Conservation (phyloP, 2,888 invertebrate species). For the Parnassius orleans region DNA sequence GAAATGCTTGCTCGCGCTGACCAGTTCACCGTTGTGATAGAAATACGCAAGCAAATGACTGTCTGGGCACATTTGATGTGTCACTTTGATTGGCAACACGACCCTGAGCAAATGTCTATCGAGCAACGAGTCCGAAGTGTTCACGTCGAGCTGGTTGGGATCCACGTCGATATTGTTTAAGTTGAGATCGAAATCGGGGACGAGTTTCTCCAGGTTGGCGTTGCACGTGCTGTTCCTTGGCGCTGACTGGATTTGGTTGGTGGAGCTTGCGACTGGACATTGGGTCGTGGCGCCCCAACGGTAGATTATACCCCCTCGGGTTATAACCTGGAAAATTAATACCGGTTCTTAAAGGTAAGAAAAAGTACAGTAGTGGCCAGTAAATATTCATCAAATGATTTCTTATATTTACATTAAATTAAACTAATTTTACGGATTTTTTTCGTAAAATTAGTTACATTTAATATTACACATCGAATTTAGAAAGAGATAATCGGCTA, state of each 20-base stretch:
- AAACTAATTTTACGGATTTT: no score
- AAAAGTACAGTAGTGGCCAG: no score
- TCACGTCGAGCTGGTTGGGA: constrained; percentile 23
- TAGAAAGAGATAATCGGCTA: no score
- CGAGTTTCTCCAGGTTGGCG: constrained; percentile 27
- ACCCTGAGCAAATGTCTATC: constrained; percentile 57
- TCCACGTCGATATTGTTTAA: constrained; percentile 19
- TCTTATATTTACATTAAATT: neutral
- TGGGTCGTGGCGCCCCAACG: constrained; percentile 75
- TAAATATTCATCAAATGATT: neutral
- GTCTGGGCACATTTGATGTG: constrained; percentile 76
- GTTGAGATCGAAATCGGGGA: constrained; percentile 19
- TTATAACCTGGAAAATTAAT: constrained; percentile 57
- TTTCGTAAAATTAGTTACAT: no score
- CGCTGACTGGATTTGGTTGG: constrained; percentile 48
- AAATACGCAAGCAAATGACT: constrained; percentile 80
- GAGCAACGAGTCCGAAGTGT: constrained; percentile 47
- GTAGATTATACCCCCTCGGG: constrained; percentile 68
- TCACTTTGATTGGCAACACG: constrained; percentile 66
- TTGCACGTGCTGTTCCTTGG: constrained; percentile 50
- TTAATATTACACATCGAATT: no score
- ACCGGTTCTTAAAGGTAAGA: neutral
- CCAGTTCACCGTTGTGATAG: constrained; percentile 76
- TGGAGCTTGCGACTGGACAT: constrained; percentile 55
- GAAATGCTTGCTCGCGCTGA: constrained; percentile 79